These are phyloP conservation scores for Idris sp. DNA, from an alignment of 1,140 invertebrate species.

Conservation along the genomic window DNA sequence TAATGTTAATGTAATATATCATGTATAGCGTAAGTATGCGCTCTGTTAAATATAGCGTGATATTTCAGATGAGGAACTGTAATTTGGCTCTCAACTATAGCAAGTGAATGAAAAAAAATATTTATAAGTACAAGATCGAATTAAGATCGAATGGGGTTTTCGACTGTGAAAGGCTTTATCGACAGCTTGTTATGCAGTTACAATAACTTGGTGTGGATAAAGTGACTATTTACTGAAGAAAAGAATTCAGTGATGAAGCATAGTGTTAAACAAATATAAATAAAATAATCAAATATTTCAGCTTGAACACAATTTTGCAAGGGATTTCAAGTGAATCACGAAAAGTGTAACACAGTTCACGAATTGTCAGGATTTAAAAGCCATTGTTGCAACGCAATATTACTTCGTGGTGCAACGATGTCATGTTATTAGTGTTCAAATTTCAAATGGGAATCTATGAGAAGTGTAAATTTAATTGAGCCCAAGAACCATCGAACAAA, in stretches of 20 bases:
- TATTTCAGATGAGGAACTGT: constrained; percentile 12
- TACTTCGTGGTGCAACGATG: constrained; percentile 32
- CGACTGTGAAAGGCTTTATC: constrained; percentile 30
- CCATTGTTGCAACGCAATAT: constrained; percentile 13
- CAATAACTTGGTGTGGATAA: constrained; percentile 3
- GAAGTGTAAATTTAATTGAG: constrained; percentile 37
- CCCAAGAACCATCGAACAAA: constrained; percentile 7
- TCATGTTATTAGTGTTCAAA: constrained; percentile 27
- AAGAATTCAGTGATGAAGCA: too few species aligned
- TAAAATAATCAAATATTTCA: too few species aligned
- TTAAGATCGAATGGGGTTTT: constrained; percentile 42
- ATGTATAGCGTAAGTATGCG: constrained; percentile 35
- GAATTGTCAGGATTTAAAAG: too few species aligned
- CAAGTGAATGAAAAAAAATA: constrained; percentile 19
- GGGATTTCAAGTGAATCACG: too few species aligned
- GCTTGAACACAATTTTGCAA: too few species aligned
- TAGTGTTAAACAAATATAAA: too few species aligned
- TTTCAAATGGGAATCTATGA: constrained; percentile 24
- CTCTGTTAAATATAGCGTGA: constrained; percentile 42
- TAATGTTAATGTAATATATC: constrained; percentile 27
- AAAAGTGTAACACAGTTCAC: too few species aligned
- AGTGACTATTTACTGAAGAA: too few species aligned
- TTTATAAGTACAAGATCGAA: constrained; percentile 46
- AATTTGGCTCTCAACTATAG: constrained; percentile 23
- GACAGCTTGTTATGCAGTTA: constrained; percentile 13